Conservation (phyloP, 2,113 vertebrate species). For the Neolamprologus sp. region DNA sequence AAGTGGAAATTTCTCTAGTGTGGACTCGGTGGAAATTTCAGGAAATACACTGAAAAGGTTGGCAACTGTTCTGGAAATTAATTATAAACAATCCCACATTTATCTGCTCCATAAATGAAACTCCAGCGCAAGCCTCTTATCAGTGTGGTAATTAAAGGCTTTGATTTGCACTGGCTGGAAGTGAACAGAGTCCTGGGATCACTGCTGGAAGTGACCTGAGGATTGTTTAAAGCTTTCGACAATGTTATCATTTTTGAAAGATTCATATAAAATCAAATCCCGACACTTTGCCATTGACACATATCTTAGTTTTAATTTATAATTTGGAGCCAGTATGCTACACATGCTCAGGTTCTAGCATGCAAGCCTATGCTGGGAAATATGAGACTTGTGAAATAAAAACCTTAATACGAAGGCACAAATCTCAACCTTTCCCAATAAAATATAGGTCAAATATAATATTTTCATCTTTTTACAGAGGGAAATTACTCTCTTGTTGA, state of each 20-base stretch:
- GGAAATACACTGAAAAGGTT: neutral
- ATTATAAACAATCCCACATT: neutral
- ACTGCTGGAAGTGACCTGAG: neutral
- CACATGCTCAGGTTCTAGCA: neutral
- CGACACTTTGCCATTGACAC: neutral
- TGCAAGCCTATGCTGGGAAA: neutral
- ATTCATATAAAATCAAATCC: neutral
- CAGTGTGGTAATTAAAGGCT: neutral
- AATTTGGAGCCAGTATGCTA: neutral
- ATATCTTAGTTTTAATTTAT: neutral
- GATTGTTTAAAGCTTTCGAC: neutral
- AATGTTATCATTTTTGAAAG: neutral
- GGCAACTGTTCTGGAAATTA: neutral
- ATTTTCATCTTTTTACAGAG: neutral
- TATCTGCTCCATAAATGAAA: neutral
- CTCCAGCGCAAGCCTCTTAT: neutral
- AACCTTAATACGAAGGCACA: neutral
- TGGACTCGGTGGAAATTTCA: neutral
- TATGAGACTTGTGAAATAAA: neutral
- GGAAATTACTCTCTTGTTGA: neutral
- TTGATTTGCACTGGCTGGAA: neutral
- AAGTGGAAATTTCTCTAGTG: neutral
- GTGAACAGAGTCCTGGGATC: neutral
- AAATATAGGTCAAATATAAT: neutral
- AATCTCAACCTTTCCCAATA: neutral